Evolutionary conservation across 2,888 invertebrate species (phyloP).

Genomic region (Apamea crenata): DNA sequence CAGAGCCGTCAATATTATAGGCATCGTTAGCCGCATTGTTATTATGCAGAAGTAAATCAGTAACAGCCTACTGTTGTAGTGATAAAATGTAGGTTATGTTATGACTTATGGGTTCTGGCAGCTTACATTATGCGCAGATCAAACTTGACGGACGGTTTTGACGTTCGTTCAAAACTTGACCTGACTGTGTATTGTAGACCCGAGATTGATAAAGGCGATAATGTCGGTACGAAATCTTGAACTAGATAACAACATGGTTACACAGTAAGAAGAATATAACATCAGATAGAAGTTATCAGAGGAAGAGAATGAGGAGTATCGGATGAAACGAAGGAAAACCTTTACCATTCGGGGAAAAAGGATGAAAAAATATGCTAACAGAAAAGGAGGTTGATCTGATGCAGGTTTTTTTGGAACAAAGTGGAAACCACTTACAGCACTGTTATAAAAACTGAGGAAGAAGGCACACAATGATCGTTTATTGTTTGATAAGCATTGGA

Average conservation of each 20-base stretch:
- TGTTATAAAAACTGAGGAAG: neutral
- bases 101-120: neutral
- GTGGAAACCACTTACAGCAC: neutral
- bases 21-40: slow-evolving; percentile 69
- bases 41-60: slow-evolving; percentile 24
- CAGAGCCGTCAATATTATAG: slow-evolving; percentile 62
- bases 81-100: slow-evolving; percentile 2
- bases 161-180: slow-evolving; percentile 2
- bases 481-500: neutral
- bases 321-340: neutral
- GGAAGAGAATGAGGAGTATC: neutral
- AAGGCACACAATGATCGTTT: neutral
- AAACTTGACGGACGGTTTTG: neutral
- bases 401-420: neutral
- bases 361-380: neutral
- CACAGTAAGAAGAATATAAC: neutral
- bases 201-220: neutral
- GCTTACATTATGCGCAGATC: neutral
- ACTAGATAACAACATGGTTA: neutral
- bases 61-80: neutral
- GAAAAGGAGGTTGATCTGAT: neutral
- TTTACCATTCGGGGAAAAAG: neutral
- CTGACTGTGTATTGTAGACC: too few species aligned
- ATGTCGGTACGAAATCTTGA: neutral
- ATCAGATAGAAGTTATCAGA: too few species aligned